Conservation (phyloP, 1,140 invertebrate genomes). For the Drosophila tsacasi region DNA sequence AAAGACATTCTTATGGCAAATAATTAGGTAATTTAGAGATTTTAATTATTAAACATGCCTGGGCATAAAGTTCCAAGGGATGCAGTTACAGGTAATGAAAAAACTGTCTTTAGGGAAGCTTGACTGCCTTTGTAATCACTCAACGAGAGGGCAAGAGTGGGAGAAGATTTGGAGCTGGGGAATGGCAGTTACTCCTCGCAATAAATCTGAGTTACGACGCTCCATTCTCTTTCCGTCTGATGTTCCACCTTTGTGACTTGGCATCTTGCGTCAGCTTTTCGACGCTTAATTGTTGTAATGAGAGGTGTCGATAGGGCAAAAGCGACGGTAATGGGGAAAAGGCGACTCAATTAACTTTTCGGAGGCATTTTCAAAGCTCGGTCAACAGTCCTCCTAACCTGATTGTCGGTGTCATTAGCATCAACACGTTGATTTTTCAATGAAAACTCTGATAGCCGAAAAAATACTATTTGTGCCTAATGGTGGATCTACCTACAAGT, state of each 20-base stretch:
- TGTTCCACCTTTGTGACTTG: constrained; percentile 9
- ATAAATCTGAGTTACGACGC: constrained; percentile 32
- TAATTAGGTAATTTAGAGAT: too few relatives aligned
- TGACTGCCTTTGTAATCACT: constrained; percentile 2
- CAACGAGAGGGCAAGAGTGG: background rate
- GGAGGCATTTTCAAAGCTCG: constrained; percentile 11
- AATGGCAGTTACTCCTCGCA: constrained; percentile 28
- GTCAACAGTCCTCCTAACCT: background rate
- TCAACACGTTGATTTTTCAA: constrained; percentile 34
- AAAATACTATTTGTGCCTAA: background rate
- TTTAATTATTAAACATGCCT: too few relatives aligned
- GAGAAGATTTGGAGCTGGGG: constrained; percentile 6
- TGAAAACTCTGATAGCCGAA: background rate
- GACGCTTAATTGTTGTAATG: constrained; percentile 43
- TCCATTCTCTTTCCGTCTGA: constrained; percentile 49
- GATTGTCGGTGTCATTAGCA: constrained; percentile 37
- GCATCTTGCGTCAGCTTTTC: constrained; percentile 8
- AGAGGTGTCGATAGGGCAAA: constrained; percentile 23
- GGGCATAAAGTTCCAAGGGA: too few relatives aligned
- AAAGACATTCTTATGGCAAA: background rate
- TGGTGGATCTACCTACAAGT: background rate
- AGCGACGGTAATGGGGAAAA: background rate
- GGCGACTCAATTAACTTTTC: constrained; percentile 21
- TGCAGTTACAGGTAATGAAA: background rate
- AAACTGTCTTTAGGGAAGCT: background rate